Evolutionary conservation across 2,113 vertebrate genomes (phyloP), one percentile per base, ranked within the genome.

Genomic region (Tonatia bakeri): DNA sequence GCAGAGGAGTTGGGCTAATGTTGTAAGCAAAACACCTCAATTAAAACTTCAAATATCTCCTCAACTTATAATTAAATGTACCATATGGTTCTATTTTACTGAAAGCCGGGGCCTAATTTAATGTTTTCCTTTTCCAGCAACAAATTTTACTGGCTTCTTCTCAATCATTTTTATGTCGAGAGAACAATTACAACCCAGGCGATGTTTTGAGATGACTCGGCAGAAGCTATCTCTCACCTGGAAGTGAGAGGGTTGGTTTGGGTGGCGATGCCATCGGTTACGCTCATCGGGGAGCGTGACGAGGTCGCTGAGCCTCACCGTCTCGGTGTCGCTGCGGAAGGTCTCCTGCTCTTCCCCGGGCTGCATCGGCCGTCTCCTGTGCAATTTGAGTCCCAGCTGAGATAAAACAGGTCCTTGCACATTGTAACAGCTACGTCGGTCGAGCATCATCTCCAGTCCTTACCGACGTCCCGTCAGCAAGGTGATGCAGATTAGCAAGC

Each of bases 151-250:
- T 93, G 75, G 79, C 91, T 93, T 90, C 65, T 95, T 96, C 91
- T 97, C 96, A 96, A 97, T 98, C 97, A 98, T 96, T 97, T 97
- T 97, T 97, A 97, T 96, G 95, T 96, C 96, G 93, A 87, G 94
- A 81, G 97, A 97, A 93, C 96, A 97, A 96, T 97, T 89, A 95
- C 97, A 91, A 82, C 47, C 69, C 40, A 90, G 91, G 86, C 96
- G 93, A 70, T 94, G 81, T 94, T 96, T 95, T 72, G 83, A 95
- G 83, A 94, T 97, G 91, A 96, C 96, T 89, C 94, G 94, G 94
- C 96, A 96, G 90, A 82, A 96, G 59, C 92, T 75, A 61, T 91
- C 59, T 95, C 94, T 96, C 94, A 96, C 95, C 90, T 94, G 47
- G 22, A 67, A 93, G 52, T 80, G 90, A 92, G 85, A 95, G 52